Evolutionary conservation across 1,140 invertebrate species (phyloP), one percentile per base, ranked within the genome.

Genomic region (Mylabris phalerata): DNA sequence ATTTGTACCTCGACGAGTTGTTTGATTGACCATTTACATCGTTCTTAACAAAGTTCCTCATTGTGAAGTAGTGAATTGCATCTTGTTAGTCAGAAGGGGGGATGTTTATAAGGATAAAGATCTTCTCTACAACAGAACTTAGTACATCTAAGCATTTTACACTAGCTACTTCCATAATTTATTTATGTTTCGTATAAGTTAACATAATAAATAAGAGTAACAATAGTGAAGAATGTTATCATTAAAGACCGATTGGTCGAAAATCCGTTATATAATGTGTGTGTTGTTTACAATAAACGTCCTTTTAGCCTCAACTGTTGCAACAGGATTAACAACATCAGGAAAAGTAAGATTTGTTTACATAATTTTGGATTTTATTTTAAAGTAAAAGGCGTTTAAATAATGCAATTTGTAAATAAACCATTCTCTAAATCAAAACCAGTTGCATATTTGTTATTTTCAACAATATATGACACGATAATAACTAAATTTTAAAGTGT

Each of bases 201-300:
- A 32, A 32, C 4, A 32, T 32, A 5, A 32, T 5, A 32, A 32
- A 32, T 32, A 32, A 32, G 4, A 32, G 7, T 32, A 32, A 32
- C 7, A 32, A 32, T 32, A 4, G 7, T 32, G 7, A 32, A 19
- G 1, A 32, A 32, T 32, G 32, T 51, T 58, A 13, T 58, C 48
- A 40, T 10, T n/a, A 24, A 58, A 38, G 45, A 58, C 56, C 4
- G 55, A 57, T 41, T 57, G 55, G 55, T 58, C 56, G 4, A 58
- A 58, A 47, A 45, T 45, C 11, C 27, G 49, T 5, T 58, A 58
- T 25, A 45, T 58, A 9, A 58, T 51, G 56, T 41, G 51, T 25
- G 32, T 58, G 42, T 7, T 58, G 10, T 58, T 58, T 58, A 44
- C 24, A 19, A 51, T 48, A 39, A 58, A 45, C 41, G 56, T 45